Conservation (phyloP, 2,113 vertebrate genomes). For the Cynopterus brachyotis region DNA sequence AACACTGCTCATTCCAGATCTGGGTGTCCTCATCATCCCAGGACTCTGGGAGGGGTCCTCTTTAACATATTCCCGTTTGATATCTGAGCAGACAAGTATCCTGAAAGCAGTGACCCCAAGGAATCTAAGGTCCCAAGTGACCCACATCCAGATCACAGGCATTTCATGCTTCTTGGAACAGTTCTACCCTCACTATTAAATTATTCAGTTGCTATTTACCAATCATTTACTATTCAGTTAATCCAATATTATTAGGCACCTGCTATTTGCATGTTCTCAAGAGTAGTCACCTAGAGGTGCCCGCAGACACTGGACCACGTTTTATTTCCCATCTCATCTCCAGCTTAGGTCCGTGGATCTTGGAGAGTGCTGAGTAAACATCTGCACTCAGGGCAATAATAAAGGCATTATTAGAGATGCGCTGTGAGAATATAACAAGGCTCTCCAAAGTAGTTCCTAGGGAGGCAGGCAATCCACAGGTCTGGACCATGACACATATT, state of each 20-base stretch:
- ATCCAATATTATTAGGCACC: conserved; percentile 2
- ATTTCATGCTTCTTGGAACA: neutral
- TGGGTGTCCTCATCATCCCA: neutral
- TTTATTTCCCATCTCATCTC: conserved; percentile 7
- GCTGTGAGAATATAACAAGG: no score
- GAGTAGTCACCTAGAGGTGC: neutral
- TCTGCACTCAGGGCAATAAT: neutral
- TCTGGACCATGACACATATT: neutral
- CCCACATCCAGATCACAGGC: neutral
- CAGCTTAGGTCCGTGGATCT: neutral
- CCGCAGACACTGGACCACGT: neutral
- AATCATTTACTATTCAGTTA: neutral
- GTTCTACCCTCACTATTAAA: neutral
- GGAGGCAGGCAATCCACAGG: neutral
- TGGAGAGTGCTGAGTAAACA: neutral
- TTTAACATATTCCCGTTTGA: neutral
- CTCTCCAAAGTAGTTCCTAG: neutral
- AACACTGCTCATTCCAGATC: neutral
- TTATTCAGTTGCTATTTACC: neutral
- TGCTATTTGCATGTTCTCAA: neutral
- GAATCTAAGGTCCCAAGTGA: neutral
- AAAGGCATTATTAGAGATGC: neutral
- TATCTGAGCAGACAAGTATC: neutral
- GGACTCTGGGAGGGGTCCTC: neutral
- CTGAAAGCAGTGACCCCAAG: neutral